A percentile compares a stretch with the other conserved stretches of the same genome.
These are phyloP conservation scores for Notolabrus celidotus DNA, from an alignment of 2,797 vertebrate species.

Conservation along the genomic window DNA sequence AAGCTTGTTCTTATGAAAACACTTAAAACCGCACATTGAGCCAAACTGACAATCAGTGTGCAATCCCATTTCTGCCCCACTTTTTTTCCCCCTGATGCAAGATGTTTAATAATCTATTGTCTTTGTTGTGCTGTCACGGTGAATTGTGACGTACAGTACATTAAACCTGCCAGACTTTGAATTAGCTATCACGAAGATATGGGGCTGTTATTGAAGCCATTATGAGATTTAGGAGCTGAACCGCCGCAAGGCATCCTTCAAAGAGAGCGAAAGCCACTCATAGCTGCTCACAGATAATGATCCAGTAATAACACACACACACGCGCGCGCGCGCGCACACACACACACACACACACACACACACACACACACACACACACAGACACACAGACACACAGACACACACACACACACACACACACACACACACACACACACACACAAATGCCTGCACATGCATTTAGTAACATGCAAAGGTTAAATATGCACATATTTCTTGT, in stretches of 20 bases:
- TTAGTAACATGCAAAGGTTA: not conserved
- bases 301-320: constrained; percentile 7
- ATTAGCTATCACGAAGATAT: constrained; percentile 62
- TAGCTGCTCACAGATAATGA: constrained; percentile 36
- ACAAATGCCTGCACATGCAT: not conserved
- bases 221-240: constrained; percentile 63
- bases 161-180: constrained; percentile 62
- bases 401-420: not conserved
- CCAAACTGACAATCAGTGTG: constrained; percentile 19
- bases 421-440: not conserved
- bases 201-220: constrained; percentile 63
- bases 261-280: constrained; percentile 38
- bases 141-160: constrained; percentile 51
- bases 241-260: constrained; percentile 56
- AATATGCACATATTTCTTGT: too few species aligned
- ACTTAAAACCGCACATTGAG: not conserved
- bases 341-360: not conserved
- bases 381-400: not conserved
- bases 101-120: constrained; percentile 35
- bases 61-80: not conserved
- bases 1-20: constrained; percentile 17
- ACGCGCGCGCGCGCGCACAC: not conserved
- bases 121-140: constrained; percentile 45
- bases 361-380: not conserved
- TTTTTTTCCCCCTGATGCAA: constrained; percentile 12